Base-by-base conservation (phyloP, 1,140 invertebrate genomes). In the Calosoma granatense region DNA sequence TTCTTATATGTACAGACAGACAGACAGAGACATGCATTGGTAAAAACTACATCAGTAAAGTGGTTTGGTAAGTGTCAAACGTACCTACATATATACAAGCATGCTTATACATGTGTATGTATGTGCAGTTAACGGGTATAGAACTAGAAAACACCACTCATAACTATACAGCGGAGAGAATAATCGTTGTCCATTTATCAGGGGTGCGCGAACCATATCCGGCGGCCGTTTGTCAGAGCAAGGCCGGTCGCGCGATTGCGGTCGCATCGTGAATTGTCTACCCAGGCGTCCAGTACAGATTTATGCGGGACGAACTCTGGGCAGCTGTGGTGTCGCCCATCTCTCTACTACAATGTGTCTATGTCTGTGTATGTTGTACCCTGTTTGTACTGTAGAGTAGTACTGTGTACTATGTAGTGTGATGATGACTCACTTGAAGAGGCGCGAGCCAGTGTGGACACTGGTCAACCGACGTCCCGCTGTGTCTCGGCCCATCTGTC, bases 141-240 rank as follows among this genome's bases (percentile, higher is more conserved):
- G n/a, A n/a, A n/a, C n/a, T n/a, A n/a, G n/a, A n/a, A n/a, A n/a
- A n/a, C n/a, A n/a, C n/a, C n/a, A n/a, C n/a, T n/a, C n/a, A n/a
- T n/a, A n/a, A n/a, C n/a, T n/a, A n/a, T n/a, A n/a, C n/a, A 12
- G 17, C 21, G 26, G n/a, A 36, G 41, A 47, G 41, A 54, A 26
- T 54, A 23, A 26, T 54, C 23, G 53, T 23, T 23, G 22, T 20
- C 20, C 53, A 26, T 26, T 26, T 54, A 26, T 54, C 23, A 22
- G 17, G 51, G 14, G 53, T 19, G 11, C 53, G 21, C 19, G 20
- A 9, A 23, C 21, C 23, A 23, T 54, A 54, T 54, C 23, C 21
- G 6, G 21, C 12, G 21, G 53, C 20, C 15, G 23, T 54, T 54
- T 54, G 21, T 54, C 41, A 47, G 41, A 47, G 9, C 17, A 47